Conservation (phyloP, 2,113 vertebrate species). For the Chionodraco myersi region DNA sequence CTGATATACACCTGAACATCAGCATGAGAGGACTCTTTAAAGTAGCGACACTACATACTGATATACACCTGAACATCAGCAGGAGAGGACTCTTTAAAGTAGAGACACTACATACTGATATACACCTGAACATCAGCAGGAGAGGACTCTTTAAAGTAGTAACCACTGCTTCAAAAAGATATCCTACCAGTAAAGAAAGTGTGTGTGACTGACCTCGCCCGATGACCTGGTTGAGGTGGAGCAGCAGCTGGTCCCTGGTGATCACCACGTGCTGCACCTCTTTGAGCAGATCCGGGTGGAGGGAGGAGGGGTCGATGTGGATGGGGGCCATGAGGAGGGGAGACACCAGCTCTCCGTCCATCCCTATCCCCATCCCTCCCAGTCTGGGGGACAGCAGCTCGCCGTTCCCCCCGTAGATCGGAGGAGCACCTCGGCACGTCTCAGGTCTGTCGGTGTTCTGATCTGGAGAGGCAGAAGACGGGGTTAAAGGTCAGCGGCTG, state of each 20-base stretch:
- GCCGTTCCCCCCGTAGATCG: slow-evolving; percentile 88
- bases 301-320: slow-evolving; percentile 92
- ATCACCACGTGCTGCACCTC: slow-evolving; percentile 97
- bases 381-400: slow-evolving; percentile 92
- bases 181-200: neutral
- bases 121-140: no score
- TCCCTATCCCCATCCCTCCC: slow-evolving; percentile 61
- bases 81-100: no score
- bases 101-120: no score
- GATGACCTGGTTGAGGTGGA: slow-evolving; percentile 95
- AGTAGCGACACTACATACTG: no score
- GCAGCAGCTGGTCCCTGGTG: slow-evolving; percentile 90
- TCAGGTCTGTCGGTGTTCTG: slow-evolving; percentile 91
- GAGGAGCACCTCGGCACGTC: slow-evolving; percentile 88
- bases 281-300: slow-evolving; percentile 95
- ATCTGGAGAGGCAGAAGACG: slow-evolving; percentile 82
- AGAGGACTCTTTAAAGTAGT: no score
- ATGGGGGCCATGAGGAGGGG: slow-evolving; percentile 91
- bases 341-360: slow-evolving; percentile 92
- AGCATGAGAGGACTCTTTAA: no score
- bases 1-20: no score
- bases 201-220: slow-evolving; percentile 90
- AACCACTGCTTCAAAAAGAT: no score
- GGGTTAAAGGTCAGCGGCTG: slow-evolving; percentile 57
- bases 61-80: no score